These are phyloP conservation scores for Megalurothrips usitatus DNA, from an alignment of 2,888 invertebrate genomes.

Conservation along the genomic window DNA sequence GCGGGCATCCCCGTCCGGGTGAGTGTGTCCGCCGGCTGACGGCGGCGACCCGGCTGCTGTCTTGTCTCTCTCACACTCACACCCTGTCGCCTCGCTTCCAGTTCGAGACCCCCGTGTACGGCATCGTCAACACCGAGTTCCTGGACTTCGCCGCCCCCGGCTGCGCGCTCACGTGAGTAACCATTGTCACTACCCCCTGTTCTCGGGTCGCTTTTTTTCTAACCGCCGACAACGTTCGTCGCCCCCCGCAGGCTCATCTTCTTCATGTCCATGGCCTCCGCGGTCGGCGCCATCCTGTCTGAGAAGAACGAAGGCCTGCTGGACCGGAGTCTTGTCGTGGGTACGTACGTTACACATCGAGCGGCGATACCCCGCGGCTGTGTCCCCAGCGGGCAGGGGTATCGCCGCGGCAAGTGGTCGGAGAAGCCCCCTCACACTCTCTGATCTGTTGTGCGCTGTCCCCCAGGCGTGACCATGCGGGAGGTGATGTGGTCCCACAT, in stretches of 20 bases:
- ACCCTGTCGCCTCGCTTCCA: neutral
- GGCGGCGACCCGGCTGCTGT: neutral
- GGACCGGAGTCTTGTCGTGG: conserved; percentile 41
- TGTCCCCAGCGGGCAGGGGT: no score
- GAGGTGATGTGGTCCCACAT: conserved; percentile 41
- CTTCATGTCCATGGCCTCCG: conserved; percentile 41
- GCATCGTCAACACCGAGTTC: neutral
- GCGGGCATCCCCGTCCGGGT: conserved; percentile 39
- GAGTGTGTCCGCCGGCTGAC: neutral
- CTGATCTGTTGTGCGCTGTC: neutral
- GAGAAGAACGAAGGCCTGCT: conserved; percentile 41
- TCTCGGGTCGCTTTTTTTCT: no score
- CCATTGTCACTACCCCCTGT: no score
- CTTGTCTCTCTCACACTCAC: neutral
- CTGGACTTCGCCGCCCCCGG: conserved; percentile 3
- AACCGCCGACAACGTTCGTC: neutral
- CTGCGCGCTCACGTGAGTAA: neutral
- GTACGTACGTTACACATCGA: conserved; percentile 35
- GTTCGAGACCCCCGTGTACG: conserved; percentile 11
- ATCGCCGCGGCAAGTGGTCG: neutral
- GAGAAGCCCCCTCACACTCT: neutral
- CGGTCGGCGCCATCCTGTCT: conserved; percentile 41
- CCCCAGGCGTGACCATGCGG: conserved; percentile 39
- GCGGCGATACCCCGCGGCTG: neutral
- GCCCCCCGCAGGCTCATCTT: conserved; percentile 39